phyloP scores from a whole-genome alignment of 2,113 vertebrate genomes.

The Plecturocebus donacophilus region DNA sequence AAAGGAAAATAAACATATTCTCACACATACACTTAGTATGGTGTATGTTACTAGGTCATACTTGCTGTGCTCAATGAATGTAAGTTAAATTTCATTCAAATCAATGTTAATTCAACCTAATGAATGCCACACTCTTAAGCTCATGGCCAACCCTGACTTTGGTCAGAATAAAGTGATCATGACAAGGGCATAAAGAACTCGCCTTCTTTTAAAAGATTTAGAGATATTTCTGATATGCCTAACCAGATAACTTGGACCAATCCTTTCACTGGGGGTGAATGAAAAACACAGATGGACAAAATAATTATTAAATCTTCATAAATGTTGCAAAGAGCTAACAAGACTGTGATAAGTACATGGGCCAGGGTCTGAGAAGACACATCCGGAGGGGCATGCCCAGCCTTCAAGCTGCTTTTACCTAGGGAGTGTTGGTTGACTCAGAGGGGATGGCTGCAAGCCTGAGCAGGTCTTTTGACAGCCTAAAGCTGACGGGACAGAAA shows the following conservation, averaged over 20 bases:
- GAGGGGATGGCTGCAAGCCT: background rate
- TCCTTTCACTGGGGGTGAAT: background rate
- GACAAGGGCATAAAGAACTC: background rate
- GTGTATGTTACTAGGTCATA: background rate
- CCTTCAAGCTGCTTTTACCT: background rate
- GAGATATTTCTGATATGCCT: background rate
- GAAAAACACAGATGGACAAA: background rate
- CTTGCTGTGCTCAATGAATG: background rate
- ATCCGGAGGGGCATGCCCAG: rapidly evolving
- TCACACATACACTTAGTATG: background rate
- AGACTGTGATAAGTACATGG: too few relatives aligned
- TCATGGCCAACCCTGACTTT: background rate
- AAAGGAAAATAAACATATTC: background rate
- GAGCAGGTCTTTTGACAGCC: background rate
- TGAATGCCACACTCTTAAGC: background rate
- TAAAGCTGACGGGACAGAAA: background rate
- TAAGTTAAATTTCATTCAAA: background rate
- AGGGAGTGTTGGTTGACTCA: background rate
- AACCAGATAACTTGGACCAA: background rate
- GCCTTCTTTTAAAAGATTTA: background rate
- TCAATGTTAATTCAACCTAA: background rate
- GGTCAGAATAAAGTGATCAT: background rate
- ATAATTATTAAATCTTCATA: background rate
- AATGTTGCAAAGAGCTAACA: background rate
- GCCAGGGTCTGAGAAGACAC: background rate